A percentile compares a stretch with the other conserved stretches of the same genome.
These are phyloP conservation scores for Zoroaster sp. DNA, from an alignment of 53 echinoderm and acorn worm species.

Conservation along the genomic window DNA sequence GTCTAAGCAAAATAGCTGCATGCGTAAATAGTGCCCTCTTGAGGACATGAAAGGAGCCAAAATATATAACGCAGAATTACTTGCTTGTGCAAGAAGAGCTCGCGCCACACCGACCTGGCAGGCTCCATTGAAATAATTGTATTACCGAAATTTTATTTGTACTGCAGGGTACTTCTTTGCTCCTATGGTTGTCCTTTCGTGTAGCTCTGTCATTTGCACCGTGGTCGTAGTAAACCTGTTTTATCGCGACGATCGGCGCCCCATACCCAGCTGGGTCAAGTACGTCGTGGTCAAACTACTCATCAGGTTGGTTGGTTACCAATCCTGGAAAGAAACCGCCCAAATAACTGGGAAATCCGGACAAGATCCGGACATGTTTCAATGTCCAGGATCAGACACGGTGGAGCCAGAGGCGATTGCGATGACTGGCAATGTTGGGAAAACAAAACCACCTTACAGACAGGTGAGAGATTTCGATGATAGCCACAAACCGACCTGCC, in stretches of 20 bases:
- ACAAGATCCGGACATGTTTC: too few species aligned
- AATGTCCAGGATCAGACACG: too few species aligned
- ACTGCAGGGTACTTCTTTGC: conserved; percentile 27
- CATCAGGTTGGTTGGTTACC: neutral
- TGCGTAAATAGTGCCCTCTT: too few species aligned
- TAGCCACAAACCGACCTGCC: too few species aligned
- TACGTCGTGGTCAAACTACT: neutral
- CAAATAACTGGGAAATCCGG: too few species aligned
- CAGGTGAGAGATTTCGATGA: neutral
- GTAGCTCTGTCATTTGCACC: conserved; percentile 24
- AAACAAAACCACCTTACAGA: neutral
- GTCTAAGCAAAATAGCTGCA: too few species aligned
- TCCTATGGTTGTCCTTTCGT: conserved; percentile 19
- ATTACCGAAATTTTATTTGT: neutral
- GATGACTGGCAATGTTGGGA: neutral
- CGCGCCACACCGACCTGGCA: too few species aligned
- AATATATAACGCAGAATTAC: too few species aligned
- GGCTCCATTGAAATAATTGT: too few species aligned
- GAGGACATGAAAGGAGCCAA: too few species aligned
- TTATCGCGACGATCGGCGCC: neutral
- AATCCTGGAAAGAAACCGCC: neutral
- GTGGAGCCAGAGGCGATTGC: too few species aligned
- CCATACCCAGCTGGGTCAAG: conserved; percentile 22
- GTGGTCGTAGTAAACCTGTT: conserved; percentile 9
- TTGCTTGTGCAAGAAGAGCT: too few species aligned